A percentile compares a stretch with the other conserved stretches of the same genome.
These are phyloP conservation scores for Tetrax tetrax DNA, from an alignment of 2,113 vertebrate genomes.

Conservation along the genomic window DNA sequence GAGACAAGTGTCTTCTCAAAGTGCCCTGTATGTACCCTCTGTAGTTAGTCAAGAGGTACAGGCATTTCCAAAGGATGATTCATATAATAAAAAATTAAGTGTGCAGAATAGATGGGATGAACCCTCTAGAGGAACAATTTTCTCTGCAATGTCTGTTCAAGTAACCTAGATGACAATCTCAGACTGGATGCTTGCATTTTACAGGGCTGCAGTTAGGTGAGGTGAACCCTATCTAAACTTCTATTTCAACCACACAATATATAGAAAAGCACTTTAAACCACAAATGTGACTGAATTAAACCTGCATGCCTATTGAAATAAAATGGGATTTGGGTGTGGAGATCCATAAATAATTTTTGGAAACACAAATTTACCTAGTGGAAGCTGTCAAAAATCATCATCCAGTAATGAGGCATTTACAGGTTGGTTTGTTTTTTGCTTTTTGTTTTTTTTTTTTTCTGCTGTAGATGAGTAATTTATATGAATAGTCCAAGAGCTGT, in stretches of 20 bases:
- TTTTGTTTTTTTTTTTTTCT: neutral
- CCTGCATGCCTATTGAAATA: neutral
- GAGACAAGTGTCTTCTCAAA: neutral
- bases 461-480: neutral
- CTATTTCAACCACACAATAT: neutral
- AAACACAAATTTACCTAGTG: neutral
- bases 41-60: neutral
- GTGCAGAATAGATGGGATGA: neutral
- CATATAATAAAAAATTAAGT: conserved; percentile 7
- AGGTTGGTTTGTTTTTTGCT: neutral
- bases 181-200: conserved; percentile 5
- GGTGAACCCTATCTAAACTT: conserved; percentile 4
- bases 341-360: neutral
- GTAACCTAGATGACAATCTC: conserved; percentile 2
- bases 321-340: neutral
- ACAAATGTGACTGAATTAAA: neutral
- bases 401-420: neutral
- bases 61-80: neutral
- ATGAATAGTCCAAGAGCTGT: neutral
- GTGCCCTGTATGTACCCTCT: neutral
- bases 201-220: neutral
- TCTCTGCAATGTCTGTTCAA: conserved; percentile 25
- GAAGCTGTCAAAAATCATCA: neutral
- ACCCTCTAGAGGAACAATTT: conserved; percentile 13
- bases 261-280: neutral